These are phyloP conservation scores for Pseudomyrmex pallidus DNA, from an alignment of 1,140 invertebrate genomes.

Conservation along the genomic window DNA sequence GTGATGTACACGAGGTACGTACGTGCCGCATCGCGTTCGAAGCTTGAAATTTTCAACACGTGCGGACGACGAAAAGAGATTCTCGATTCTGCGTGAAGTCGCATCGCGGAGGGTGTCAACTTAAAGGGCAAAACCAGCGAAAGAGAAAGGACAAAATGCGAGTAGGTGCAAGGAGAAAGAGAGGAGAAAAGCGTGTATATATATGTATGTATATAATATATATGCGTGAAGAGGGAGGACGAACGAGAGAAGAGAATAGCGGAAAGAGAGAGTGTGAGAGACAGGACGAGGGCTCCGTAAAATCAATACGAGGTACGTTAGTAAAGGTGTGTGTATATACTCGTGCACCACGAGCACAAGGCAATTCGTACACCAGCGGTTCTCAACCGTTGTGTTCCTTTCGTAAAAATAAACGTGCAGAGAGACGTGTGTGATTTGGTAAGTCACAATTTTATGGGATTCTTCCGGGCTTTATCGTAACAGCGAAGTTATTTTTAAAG, in stretches of 20 bases:
- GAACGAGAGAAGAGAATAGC: constrained; percentile 42
- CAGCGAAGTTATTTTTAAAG: neutral
- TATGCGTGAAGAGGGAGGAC: constrained; percentile 33
- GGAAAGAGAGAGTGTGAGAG: constrained; percentile 30
- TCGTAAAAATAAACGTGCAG: neutral
- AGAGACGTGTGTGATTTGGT: neutral
- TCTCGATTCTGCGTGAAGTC: constrained; percentile 7
- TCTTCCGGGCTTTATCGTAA: no score
- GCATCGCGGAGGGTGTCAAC: constrained; percentile 28
- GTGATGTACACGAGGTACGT: neutral
- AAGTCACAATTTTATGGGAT: neutral
- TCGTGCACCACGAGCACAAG: constrained; percentile 64
- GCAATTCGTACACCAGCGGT: constrained; percentile 57
- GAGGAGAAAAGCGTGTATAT: constrained; percentile 60
- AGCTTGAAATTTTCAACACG: constrained; percentile 50
- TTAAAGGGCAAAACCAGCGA: constrained; percentile 58
- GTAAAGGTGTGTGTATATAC: constrained; percentile 72
- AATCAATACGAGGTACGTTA: constrained; percentile 72
- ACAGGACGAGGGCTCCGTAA: constrained; percentile 64
- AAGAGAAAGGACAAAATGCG: constrained; percentile 52
- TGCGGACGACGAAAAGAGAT: constrained; percentile 18
- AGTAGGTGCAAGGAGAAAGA: constrained; percentile 6
- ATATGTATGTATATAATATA: constrained; percentile 9
- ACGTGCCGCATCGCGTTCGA: neutral
- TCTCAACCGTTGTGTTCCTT: constrained; percentile 42